These are phyloP conservation scores for Amblyornis subalaris DNA, from an alignment of 2,113 vertebrate genomes.

Conservation along the genomic window DNA sequence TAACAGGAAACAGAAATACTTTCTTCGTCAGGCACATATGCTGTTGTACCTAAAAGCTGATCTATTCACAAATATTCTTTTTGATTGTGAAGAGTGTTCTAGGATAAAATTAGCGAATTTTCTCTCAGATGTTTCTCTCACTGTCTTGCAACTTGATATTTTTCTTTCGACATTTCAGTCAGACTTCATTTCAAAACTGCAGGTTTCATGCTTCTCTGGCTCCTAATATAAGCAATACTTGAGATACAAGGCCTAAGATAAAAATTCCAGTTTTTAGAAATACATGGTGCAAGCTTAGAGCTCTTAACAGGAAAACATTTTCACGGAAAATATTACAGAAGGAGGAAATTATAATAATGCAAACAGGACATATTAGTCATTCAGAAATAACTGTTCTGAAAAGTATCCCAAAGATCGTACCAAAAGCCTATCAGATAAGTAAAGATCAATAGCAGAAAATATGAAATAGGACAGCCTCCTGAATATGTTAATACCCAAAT, in stretches of 20 bases:
- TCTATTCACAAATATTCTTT: background rate
- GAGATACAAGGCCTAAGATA: background rate
- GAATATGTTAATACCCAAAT: background rate
- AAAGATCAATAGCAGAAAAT: background rate
- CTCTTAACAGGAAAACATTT: background rate
- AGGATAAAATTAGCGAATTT: conserved; percentile 12
- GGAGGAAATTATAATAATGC: background rate
- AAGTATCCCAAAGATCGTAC: background rate
- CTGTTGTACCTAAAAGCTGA: background rate
- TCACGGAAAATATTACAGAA: background rate
- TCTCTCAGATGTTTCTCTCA: background rate
- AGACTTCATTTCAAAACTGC: background rate
- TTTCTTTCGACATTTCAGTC: conserved; percentile 6
- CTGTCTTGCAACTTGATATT: background rate
- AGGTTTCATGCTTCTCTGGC: background rate
- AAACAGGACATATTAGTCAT: background rate
- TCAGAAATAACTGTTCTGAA: background rate
- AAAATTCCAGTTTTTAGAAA: background rate
- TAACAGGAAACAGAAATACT: background rate
- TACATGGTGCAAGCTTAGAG: background rate
- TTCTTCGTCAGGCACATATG: background rate
- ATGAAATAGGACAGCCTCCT: background rate
- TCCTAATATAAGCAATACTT: background rate
- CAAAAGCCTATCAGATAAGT: background rate
- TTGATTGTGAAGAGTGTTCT: background rate